Conservation (phyloP, 2,113 vertebrate species). For the Ageneiosus marmoratus region DNA sequence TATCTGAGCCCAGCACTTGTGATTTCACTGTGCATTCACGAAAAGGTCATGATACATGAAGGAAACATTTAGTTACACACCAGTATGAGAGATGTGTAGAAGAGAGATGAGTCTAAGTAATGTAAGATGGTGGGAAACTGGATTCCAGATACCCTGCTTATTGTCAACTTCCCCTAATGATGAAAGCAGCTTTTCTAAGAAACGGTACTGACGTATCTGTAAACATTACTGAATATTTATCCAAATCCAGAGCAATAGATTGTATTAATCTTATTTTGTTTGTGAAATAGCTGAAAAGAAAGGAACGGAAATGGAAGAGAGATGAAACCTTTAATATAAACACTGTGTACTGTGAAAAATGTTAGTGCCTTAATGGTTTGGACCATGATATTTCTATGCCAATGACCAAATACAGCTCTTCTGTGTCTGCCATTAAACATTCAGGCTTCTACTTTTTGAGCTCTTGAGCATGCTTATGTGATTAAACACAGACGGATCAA, state of each 20-base stretch:
- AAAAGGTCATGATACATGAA: background rate
- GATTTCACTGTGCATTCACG: background rate
- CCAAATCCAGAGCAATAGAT: background rate
- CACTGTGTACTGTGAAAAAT: slow-evolving; percentile 37
- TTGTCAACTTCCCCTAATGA: background rate
- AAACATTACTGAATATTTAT: background rate
- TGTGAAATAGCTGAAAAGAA: slow-evolving; percentile 9
- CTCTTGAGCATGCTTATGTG: background rate
- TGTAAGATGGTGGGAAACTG: background rate
- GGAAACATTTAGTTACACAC: background rate
- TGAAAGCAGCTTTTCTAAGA: slow-evolving; percentile 18
- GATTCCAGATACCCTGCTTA: background rate
- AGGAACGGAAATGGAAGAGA: slow-evolving; percentile 21
- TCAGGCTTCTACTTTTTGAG: background rate
- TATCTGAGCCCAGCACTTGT: background rate
- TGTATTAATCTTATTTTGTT: slow-evolving; percentile 15
- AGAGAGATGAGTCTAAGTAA: background rate
- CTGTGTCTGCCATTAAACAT: background rate
- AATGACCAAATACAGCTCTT: slow-evolving; percentile 11
- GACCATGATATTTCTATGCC: background rate
- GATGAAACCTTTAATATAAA: slow-evolving; percentile 21
- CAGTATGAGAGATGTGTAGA: too few relatives aligned
- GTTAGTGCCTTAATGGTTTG: slow-evolving; percentile 29
- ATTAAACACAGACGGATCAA: background rate
- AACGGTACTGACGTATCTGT: background rate